A percentile compares a stretch with the other conserved stretches of the same genome.
Conservation (phyloP, 2,113 vertebrate genomes). For the Saccopteryx bilineata region DNA sequence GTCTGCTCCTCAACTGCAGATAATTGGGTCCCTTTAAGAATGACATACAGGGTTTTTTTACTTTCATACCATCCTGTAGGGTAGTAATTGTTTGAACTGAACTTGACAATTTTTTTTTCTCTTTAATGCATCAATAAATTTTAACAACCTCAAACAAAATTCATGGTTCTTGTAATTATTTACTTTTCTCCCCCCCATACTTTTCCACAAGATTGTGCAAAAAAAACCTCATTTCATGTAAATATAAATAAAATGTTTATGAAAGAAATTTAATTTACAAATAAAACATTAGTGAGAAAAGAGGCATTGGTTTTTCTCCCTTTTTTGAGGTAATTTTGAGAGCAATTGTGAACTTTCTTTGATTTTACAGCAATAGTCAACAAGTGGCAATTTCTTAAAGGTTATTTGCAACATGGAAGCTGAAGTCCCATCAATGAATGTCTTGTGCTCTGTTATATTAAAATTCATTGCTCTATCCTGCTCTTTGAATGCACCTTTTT, state of each 20-base stretch:
- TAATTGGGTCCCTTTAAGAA: neutral
- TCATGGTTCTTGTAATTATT: neutral
- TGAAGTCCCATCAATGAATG: neutral
- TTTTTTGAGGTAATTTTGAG: neutral
- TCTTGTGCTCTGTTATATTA: neutral
- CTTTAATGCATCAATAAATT: neutral
- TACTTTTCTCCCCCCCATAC: neutral
- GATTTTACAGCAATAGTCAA: neutral
- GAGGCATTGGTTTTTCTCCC: neutral
- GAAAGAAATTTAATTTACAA: neutral
- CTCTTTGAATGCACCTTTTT: neutral
- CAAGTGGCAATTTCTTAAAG: neutral
- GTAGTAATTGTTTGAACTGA: neutral
- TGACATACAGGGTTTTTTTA: neutral
- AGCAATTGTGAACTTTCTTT: neutral
- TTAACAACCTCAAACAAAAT: neutral
- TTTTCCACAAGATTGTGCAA: neutral
- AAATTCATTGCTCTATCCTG: neutral
- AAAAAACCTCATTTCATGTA: neutral
- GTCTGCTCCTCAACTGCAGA: neutral
- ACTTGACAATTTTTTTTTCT: neutral
- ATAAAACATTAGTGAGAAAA: neutral
- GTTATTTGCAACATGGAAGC: neutral
- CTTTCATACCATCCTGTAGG: neutral
- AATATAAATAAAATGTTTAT: neutral